A percentile compares a stretch with the other conserved stretches of the same genome.
These are phyloP conservation scores for Drosophila diplacantha DNA, from an alignment of 2,888 invertebrate species.

Conservation along the genomic window DNA sequence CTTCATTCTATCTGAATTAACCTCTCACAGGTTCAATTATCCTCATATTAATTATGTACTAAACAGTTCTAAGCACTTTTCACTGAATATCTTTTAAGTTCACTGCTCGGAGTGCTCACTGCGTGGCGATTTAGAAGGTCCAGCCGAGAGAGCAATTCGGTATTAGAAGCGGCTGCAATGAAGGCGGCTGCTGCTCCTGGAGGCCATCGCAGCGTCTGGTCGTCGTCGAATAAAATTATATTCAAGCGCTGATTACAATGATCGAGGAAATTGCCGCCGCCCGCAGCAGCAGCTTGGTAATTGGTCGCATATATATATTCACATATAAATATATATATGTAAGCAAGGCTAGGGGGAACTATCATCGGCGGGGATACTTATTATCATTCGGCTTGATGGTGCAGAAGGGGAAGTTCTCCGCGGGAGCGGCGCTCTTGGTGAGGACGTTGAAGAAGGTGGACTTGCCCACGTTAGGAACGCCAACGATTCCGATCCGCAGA, in stretches of 20 bases:
- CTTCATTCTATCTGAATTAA: neutral
- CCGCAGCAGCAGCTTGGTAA: conserved; percentile 15
- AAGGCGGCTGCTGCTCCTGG: conserved; percentile 25
- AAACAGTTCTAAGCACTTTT: neutral
- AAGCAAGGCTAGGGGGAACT: neutral
- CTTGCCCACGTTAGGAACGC: conserved; percentile 98
- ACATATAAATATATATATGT: conserved; percentile 14
- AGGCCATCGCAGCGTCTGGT: conserved; percentile 29
- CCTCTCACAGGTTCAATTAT: neutral
- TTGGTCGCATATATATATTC: conserved; percentile 14
- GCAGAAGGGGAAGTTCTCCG: conserved; percentile 99
- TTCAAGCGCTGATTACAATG: conserved; percentile 62
- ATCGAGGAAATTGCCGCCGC: conserved; percentile 54
- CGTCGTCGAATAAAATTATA: conserved; percentile 42
- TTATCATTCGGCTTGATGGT: conserved; percentile 99
- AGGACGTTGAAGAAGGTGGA: conserved; percentile 99
- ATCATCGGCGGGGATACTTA: conserved; percentile 84
- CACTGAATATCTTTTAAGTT: neutral
- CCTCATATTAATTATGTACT: neutral
- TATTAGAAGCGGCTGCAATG: conserved; percentile 46
- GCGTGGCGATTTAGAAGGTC: conserved; percentile 33
- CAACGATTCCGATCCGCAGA: conserved; percentile 95
- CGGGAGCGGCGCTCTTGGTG: conserved; percentile 97
- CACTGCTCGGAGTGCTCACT: conserved; percentile 1
- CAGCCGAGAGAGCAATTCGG: conserved; percentile 49